Base-by-base conservation (phyloP, 2,113 vertebrate genomes). In the Falco punctatus region DNA sequence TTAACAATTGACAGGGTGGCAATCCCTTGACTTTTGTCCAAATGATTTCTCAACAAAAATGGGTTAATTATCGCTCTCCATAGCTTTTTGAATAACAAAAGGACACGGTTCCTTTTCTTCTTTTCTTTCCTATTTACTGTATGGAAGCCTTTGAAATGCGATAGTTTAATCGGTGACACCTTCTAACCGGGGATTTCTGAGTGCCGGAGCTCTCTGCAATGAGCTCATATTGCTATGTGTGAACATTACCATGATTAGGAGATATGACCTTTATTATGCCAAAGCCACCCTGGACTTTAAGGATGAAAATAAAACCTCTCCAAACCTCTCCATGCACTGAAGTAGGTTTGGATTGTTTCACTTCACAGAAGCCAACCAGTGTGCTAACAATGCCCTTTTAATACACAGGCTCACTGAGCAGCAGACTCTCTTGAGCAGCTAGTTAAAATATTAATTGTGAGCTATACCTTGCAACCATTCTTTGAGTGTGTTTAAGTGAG, bases 51-150 rank as follows among this genome's bases (percentile, higher is more conserved):
- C 98, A 98, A 98, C 97, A 98, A 98, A 99, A 99, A 99, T 99
- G 98, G 98, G 98, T 98, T 98, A 98, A 99, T 99, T 99, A 98
- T 98, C 98, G 98, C 98, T 99, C 98, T 98, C 98, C 98, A 97
- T 98, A 98, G 98, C 98, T 98, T 98, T 98, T 98, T 98, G 98
- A 96, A 98, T 98, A 99, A 99, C 98, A 99, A 99, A 99, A 98
- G 98, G 98, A 98, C 98, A 98, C 98, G 98, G 98, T 98, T 98
- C 98, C 98, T 99, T 99, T 99, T 99, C 98, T 98, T 97, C 98
- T 98, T 98, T 98, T 98, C 98, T 98, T 98, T 98, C 96, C 97
- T 98, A 98, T 98, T 98, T 98, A 98, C 98, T 98, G 98, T 98
- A 98, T 97, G 97, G 97, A 97, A 96, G 97, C 97, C 98, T 98